Evolutionary conservation across 2,113 vertebrate species (phyloP), one percentile per base, ranked within the genome.

Genomic region (Trematomus loennbergii): DNA sequence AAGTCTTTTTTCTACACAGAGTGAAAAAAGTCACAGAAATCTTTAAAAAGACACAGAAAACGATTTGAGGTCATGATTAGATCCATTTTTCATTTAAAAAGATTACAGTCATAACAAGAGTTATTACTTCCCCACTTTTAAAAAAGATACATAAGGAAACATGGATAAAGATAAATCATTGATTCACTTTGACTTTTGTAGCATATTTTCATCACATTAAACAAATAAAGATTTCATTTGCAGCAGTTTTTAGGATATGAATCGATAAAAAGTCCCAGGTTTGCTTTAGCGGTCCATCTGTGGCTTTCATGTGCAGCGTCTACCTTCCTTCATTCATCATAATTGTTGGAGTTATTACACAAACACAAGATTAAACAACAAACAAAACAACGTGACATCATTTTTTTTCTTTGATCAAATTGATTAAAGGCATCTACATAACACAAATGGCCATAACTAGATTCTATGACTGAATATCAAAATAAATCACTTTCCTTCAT

Each of bases 311-410:
- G 68, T 63, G 76, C 75, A 82, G 78, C 66, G 11, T 65, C 59
- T 20, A 68, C 45, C 58, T 80, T 94, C 89, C 90, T 93, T 95
- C 93, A 90, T 94, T 80, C 69, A 68, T 83, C 68, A 33, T 18
- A 59, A 50, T 13, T 8, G 16, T 62, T 54, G 73, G 84, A 88
- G 88, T 85, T 5, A 63, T 33, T 59, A 85, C 18, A 65, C 40
- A 43, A 50, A 82, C 50, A 64, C 17, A 67, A 55, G 18, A 75
- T 15, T 17, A 1, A 67, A 43, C 22, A 52, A 69, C 22, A 52
- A 69, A 83, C 46, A 33, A 60, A 6, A 84, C 25, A 75, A 83
- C 72, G 40, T 2, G 16, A 9, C 17, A 66, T 71, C 25, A 33
- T 48, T 66, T 57, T 70, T 54, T 57, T 20, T 18, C 63, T 83